Evolutionary conservation across 2,888 invertebrate species (phyloP), one percentile per base, ranked within the genome.

Genomic region (Coleophora flavipennella): DNA sequence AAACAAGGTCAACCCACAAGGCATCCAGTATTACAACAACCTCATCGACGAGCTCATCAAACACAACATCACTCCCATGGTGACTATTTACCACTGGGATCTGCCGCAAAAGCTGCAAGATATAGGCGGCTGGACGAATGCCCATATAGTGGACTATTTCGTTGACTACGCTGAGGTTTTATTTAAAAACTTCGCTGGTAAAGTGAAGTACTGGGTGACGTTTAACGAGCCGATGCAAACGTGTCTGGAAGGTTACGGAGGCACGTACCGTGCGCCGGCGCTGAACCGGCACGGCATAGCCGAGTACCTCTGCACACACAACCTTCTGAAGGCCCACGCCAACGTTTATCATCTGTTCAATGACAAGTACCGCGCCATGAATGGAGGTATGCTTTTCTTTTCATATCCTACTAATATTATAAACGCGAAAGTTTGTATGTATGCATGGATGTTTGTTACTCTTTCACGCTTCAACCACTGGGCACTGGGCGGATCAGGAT

Each of bases 11-110:
- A 95, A 92, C 61, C 74, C 85, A 31, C 83, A 87, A 2, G 95
- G 93, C 12, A 81, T 95, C 9, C 75, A 88, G 41, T 93, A 94
- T 69, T 96, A 96, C 66, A 90, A 89, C 56, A 87, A 90, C 49
- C 70, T 96, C 33, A 91, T 95, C 38, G 83, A 92, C 55, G 91
- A 89, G 53, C 79, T 94, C 7, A 48, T 90, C 11, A 86, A 74
- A 41, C 87, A 89, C 47, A 89, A 88, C 33, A 89, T 94, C 33
- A 87, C 89, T 20, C 92, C 93, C 0, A 86, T 91, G 86, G 87
- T 89, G 0, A 91, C 91, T 1, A 86, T 92, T 36, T 90, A 90
- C 55, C 91, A 92, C 49, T 92, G 91, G 91, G 91, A 92, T 43
- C 61, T 90, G 35, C 91, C 91, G 7, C 87, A 89, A 51, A 80